A percentile compares a stretch with the other conserved stretches of the same genome.
phyloP scores from a whole-genome alignment of 2,888 invertebrate genomes.

The Conistra vaccinii region DNA sequence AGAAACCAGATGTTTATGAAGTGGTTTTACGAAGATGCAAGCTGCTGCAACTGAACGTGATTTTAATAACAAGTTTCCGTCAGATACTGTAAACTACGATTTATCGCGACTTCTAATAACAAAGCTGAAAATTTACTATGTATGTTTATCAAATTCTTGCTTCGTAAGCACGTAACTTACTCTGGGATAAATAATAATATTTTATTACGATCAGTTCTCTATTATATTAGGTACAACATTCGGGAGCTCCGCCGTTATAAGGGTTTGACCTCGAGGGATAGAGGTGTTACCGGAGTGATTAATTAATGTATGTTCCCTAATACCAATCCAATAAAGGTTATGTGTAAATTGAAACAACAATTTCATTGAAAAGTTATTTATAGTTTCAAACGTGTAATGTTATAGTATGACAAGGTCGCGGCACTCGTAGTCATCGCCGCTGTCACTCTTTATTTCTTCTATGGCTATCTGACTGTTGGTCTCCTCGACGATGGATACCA shows the following conservation, averaged over 20 bases:
- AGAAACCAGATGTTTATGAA: slow-evolving; percentile 16
- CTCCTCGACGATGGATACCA: slow-evolving; percentile 81
- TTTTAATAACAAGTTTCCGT: slow-evolving; percentile 3
- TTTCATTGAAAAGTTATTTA: slow-evolving; percentile 31
- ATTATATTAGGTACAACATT: slow-evolving; percentile 26
- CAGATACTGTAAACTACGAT: slow-evolving; percentile 4
- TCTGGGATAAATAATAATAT: slow-evolving; percentile 14
- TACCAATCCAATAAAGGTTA: slow-evolving; percentile 5
- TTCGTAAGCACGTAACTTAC: slow-evolving; percentile 5
- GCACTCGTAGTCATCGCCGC: slow-evolving; percentile 68
- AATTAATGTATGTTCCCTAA: slow-evolving; percentile 14
- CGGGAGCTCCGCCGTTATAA: background rate
- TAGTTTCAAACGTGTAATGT: slow-evolving; percentile 52
- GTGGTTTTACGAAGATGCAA: slow-evolving; percentile 5
- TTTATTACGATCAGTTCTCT: slow-evolving; percentile 9
- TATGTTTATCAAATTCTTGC: background rate
- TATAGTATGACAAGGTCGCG: slow-evolving; percentile 66
- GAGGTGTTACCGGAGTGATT: slow-evolving; percentile 23
- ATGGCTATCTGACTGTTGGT: slow-evolving; percentile 82
- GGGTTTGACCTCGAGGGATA: slow-evolving; percentile 10
- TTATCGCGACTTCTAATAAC: background rate
- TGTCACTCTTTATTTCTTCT: slow-evolving; percentile 76
- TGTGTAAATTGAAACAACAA: slow-evolving; percentile 34
- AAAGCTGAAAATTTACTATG: background rate
- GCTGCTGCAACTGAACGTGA: slow-evolving; percentile 1